A percentile compares a stretch with the other conserved stretches of the same genome.
Evolutionary conservation across 1,140 invertebrate species (phyloP).

Genomic region (Drosophila arawakana): DNA sequence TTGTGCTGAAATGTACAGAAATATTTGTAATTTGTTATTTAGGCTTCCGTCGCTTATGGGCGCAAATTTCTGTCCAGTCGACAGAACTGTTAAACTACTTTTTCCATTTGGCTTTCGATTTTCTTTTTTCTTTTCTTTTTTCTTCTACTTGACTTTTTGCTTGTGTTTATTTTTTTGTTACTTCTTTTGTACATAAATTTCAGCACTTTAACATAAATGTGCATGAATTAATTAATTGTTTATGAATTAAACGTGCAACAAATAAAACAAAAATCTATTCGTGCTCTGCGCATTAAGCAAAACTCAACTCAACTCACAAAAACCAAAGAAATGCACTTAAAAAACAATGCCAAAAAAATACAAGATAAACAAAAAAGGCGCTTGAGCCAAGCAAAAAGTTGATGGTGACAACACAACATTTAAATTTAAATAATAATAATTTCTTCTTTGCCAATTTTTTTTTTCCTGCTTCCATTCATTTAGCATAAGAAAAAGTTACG

Average conservation of each 20-base stretch:
- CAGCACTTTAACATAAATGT: conserved; percentile 79
- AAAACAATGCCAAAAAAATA: conserved; percentile 72
- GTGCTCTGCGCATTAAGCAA: conserved; percentile 31
- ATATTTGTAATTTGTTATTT: conserved; percentile 73
- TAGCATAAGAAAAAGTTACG: neutral
- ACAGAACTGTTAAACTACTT: conserved; percentile 76
- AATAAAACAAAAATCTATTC: conserved; percentile 36
- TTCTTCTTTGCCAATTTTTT: conserved; percentile 28
- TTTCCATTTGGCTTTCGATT: conserved; percentile 44
- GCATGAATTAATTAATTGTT: conserved; percentile 83
- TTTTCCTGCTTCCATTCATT: conserved; percentile 6
- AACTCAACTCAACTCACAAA: conserved; percentile 37
- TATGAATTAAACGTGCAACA: conserved; percentile 79
- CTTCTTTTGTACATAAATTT: conserved; percentile 66
- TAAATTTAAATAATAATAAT: conserved; percentile 31
- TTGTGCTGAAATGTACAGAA: conserved; percentile 79
- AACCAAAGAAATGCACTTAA: conserved; percentile 52
- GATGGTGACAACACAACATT: conserved; percentile 53
- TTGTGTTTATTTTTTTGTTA: conserved; percentile 18
- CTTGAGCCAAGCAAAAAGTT: conserved; percentile 56
- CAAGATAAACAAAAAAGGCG: conserved; percentile 77
- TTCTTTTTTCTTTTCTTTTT: conserved; percentile 31
- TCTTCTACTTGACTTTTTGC: conserved; percentile 10
- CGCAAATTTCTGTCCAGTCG: conserved; percentile 62
- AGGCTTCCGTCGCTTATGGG: conserved; percentile 35